phyloP scores from a whole-genome alignment of 2,888 invertebrate genomes.

The Trissolcus japonicus region DNA sequence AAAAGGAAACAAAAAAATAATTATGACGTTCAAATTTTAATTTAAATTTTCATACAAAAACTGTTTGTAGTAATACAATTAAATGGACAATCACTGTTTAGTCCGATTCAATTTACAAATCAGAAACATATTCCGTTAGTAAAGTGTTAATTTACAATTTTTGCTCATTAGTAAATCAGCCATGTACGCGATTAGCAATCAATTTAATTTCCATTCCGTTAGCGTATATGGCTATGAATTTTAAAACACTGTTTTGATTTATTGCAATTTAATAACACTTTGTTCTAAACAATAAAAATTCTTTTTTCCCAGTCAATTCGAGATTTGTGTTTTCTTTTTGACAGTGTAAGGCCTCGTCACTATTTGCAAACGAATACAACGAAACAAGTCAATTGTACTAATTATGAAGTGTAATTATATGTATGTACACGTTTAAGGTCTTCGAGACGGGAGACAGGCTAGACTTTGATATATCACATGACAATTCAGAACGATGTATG shows the following conservation, averaged over 20 bases:
- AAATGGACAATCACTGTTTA: not conserved
- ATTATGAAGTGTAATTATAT: conserved; percentile 29
- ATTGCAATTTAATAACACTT: not conserved
- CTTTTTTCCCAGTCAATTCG: conserved; percentile 15
- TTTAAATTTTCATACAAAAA: not conserved
- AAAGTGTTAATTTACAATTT: too few species aligned
- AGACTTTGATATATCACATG: conserved; percentile 49
- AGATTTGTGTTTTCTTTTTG: conserved; percentile 5
- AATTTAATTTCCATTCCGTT: not conserved
- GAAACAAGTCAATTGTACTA: conserved; percentile 22
- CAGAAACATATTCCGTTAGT: not conserved
- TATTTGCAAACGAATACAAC: conserved; percentile 16
- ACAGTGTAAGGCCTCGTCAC: conserved; percentile 30
- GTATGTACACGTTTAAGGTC: conserved; percentile 36
- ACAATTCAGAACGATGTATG: conserved; percentile 31
- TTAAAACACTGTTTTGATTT: too few species aligned
- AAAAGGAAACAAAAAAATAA: too few species aligned
- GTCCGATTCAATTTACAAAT: not conserved
- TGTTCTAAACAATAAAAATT: conserved; percentile 10
- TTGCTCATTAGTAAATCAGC: too few species aligned
- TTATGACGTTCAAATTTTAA: not conserved
- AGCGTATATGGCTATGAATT: too few species aligned
- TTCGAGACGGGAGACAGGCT: conserved; percentile 37
- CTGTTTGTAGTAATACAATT: too few species aligned
- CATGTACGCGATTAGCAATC: not conserved